These are phyloP conservation scores for Meteorus sp. DNA, from an alignment of 1,140 invertebrate genomes.

Conservation along the genomic window DNA sequence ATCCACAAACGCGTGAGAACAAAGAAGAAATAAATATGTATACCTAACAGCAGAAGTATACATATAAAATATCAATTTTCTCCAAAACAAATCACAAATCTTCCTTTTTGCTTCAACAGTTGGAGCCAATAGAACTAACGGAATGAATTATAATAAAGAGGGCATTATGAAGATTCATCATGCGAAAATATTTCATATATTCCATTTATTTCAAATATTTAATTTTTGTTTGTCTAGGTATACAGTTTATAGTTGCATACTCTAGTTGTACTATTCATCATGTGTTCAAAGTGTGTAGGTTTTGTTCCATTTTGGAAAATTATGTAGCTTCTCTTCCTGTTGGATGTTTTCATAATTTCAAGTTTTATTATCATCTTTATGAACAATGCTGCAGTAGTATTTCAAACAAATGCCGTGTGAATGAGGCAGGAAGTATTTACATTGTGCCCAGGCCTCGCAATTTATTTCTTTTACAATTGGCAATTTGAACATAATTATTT, in stretches of 20 bases:
- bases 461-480: too few species aligned
- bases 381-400: constrained; percentile 9
- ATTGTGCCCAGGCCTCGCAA: background rate
- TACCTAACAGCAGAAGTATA: too few species aligned
- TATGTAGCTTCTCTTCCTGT: too few species aligned
- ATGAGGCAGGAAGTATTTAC: constrained; percentile 3
- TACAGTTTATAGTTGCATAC: constrained; percentile 28
- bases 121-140: background rate
- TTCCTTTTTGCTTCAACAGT: too few species aligned
- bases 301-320: constrained; percentile 15
- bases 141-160: background rate
- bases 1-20: too few species aligned
- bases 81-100: too few species aligned
- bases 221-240: constrained; percentile 22
- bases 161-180: constrained; percentile 2
- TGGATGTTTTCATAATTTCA: constrained; percentile 1
- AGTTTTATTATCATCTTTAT: constrained; percentile 7
- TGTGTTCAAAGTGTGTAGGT: constrained; percentile 14
- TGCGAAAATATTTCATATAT: background rate
- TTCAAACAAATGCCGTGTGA: background rate
- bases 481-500: background rate
- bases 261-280: constrained; percentile 28
- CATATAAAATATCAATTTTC: too few species aligned
- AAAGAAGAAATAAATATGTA: too few species aligned
- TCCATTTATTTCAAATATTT: constrained; percentile 15